These are phyloP conservation scores for Harlomillsia oculata DNA, from an alignment of 1,140 invertebrate species.

Conservation along the genomic window DNA sequence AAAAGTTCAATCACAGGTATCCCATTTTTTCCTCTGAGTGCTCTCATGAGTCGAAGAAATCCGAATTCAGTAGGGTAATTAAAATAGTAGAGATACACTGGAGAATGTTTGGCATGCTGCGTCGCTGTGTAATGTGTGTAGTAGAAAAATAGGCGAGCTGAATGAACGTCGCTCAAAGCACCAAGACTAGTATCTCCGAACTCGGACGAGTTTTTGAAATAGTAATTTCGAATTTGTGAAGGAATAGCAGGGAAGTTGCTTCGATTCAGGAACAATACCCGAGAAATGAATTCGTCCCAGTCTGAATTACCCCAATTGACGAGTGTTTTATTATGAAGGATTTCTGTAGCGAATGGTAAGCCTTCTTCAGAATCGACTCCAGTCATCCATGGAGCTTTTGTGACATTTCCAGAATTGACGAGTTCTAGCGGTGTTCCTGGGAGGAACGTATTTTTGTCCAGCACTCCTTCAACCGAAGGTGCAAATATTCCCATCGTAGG, in stretches of 20 bases:
- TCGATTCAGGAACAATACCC: constrained; percentile 17
- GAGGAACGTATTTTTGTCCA: constrained; percentile 40
- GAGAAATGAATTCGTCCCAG: constrained; percentile 20
- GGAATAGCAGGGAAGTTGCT: constrained; percentile 8
- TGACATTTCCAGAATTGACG: constrained; percentile 39
- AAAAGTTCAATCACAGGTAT: constrained; percentile 13
- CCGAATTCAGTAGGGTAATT: constrained; percentile 6
- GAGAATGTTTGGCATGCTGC: constrained; percentile 4
- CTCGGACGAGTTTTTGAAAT: constrained; percentile 7
- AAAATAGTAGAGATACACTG: constrained; percentile 19
- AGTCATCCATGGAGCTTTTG: constrained; percentile 50
- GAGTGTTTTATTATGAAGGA: constrained; percentile 15
- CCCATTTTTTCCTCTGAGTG: background rate
- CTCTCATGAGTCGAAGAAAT: constrained; percentile 17
- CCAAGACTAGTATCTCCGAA: constrained; percentile 1
- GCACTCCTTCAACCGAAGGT: constrained; percentile 20
- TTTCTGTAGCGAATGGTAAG: constrained; percentile 19
- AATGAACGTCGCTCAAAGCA: constrained; percentile 12
- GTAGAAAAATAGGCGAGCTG: constrained; percentile 12
- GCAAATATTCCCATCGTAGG: constrained; percentile 30
- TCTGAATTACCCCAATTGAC: background rate
- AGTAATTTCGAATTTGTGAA: constrained; percentile 12
- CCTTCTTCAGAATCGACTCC: constrained; percentile 47
- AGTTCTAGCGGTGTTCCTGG: constrained; percentile 37
- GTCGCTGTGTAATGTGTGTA: constrained; percentile 4